These are phyloP conservation scores for Ectropis grisescens DNA, from an alignment of 1,140 invertebrate species.

Conservation along the genomic window DNA sequence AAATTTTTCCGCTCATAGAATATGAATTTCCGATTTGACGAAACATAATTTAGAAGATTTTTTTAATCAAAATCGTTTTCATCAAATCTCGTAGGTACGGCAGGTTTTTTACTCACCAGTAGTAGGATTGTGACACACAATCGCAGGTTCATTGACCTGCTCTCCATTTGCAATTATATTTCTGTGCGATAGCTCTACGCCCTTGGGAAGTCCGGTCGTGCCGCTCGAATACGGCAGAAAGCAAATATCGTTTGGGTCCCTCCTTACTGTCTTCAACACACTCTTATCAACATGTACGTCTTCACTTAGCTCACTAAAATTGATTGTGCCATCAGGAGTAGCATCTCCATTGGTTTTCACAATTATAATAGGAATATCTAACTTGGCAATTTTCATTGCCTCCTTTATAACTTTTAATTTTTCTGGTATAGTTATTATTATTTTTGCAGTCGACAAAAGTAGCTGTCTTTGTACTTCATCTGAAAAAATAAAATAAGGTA, in stretches of 20 bases:
- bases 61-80: no score
- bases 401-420: conserved; percentile 53
- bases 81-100: no score
- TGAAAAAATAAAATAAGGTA: conserved; percentile 60
- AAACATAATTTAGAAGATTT: no score
- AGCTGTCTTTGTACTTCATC: conserved; percentile 86
- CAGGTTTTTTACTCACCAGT: conserved; percentile 29
- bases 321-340: conserved; percentile 68
- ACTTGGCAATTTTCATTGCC: conserved; percentile 56
- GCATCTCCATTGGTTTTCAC: conserved; percentile 55
- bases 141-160: conserved; percentile 50
- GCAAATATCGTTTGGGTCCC: conserved; percentile 64
- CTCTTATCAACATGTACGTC: conserved; percentile 62
- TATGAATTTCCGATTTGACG: no score
- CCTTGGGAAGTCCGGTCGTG: conserved; percentile 92
- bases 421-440: conserved; percentile 76
- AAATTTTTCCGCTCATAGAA: no score
- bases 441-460: conserved; percentile 74
- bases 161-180: conserved; percentile 73
- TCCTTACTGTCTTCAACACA: conserved; percentile 56
- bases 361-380: conserved; percentile 71
- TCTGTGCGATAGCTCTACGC: conserved; percentile 83
- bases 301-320: conserved; percentile 73
- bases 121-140: conserved; percentile 40
- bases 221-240: conserved; percentile 84